These are phyloP conservation scores for Lepus oiostolus DNA, from an alignment of 2,797 vertebrate genomes.

Conservation along the genomic window DNA sequence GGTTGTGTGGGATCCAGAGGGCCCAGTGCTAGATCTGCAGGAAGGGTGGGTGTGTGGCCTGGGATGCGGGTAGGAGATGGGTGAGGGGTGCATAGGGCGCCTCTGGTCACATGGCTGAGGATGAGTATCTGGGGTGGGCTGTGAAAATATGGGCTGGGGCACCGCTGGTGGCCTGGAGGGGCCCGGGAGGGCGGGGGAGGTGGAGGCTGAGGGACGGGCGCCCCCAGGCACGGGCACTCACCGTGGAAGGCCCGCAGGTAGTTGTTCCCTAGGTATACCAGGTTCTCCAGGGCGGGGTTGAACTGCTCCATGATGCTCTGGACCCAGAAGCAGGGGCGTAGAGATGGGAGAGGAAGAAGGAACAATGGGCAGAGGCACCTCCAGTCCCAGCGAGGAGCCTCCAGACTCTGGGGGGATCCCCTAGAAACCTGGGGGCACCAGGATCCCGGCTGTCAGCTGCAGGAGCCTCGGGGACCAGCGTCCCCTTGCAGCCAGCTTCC, in stretches of 20 bases:
- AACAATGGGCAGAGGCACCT: fast-evolving
- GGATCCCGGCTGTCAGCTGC: neutral
- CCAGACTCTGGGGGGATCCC: neutral
- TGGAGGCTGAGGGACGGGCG: neutral
- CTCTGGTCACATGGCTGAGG: neutral
- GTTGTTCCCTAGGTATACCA: slow-evolving; percentile 95
- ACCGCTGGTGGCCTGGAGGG: fast-evolving
- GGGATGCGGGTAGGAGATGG: neutral
- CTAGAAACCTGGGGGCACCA: neutral
- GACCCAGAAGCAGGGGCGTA: neutral
- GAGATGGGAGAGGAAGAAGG: neutral
- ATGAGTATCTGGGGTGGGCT: neutral
- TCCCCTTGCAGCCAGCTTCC: too few species aligned
- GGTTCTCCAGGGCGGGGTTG: slow-evolving; percentile 95
- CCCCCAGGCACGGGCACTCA: slow-evolving; percentile 83
- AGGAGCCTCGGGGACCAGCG: neutral
- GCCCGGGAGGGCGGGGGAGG: neutral
- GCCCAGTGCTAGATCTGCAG: fast-evolving
- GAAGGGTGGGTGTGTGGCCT: neutral
- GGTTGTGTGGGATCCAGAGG: fast-evolving
- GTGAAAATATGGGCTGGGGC: too few species aligned
- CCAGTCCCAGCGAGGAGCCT: neutral
- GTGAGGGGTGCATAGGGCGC: neutral
- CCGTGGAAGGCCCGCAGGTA: slow-evolving; percentile 94
- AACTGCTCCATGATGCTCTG: slow-evolving; percentile 96